A percentile compares a stretch with the other conserved stretches of the same genome.
Conservation (phyloP, 2,113 vertebrate species). For the Takifugu bimaculatus region DNA sequence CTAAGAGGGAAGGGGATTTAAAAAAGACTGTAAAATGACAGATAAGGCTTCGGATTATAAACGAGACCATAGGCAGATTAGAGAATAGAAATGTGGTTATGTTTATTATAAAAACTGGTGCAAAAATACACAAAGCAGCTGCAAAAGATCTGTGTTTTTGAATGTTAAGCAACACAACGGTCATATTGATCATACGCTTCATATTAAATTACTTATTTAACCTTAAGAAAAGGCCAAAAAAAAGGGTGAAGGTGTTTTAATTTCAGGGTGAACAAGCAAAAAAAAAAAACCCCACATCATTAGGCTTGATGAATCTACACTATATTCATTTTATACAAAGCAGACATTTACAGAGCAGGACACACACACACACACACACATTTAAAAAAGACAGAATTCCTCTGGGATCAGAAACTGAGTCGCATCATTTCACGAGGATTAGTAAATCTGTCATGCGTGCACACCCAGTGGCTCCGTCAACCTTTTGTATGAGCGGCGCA, state of each 20-base stretch:
- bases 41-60: neutral
- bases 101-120: slow-evolving; percentile 18
- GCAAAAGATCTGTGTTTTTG: neutral
- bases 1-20: too few relatives aligned
- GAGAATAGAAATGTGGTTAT: neutral
- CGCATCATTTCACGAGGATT: neutral
- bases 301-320: too few relatives aligned
- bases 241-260: slow-evolving; percentile 11
- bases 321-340: slow-evolving; percentile 22
- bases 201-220: too few relatives aligned
- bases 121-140: slow-evolving; percentile 14
- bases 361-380: neutral
- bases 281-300: neutral
- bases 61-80: neutral
- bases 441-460: slow-evolving; percentile 1
- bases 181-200: too few relatives aligned
- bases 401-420: neutral
- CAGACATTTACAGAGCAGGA: neutral
- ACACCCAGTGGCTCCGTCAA: neutral
- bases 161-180: too few relatives aligned
- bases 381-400: neutral
- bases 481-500: slow-evolving; percentile 6
- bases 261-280: slow-evolving; percentile 3
- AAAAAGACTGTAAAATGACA: neutral
- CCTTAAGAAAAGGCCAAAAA: neutral